phyloP scores from a whole-genome alignment of 2,888 invertebrate genomes.

The Automeris io region DNA sequence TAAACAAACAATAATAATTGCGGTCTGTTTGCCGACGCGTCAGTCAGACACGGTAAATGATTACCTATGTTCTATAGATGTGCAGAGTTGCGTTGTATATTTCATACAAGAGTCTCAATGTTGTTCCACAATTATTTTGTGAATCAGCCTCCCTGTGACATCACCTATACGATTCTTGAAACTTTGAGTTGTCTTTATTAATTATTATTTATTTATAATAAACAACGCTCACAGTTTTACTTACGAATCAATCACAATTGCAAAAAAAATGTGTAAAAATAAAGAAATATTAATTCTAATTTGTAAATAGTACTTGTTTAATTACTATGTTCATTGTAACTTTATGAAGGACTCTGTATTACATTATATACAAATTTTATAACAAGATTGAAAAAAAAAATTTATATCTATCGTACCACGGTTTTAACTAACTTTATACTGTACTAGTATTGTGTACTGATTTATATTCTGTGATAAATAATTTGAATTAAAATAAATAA shows the following conservation, averaged over 20 bases:
- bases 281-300: not conserved
- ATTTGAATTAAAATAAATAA: too few relatives aligned
- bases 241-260: not conserved
- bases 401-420: too few relatives aligned
- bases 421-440: too few relatives aligned
- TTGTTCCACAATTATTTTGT: constrained; percentile 26
- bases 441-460: too few relatives aligned
- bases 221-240: too few relatives aligned
- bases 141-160: constrained; percentile 41
- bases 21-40: constrained; percentile 17
- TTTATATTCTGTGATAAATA: too few relatives aligned
- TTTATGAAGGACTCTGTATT: not conserved
- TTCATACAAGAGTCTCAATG: constrained; percentile 10
- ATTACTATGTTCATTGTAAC: not conserved
- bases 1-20: constrained; percentile 24
- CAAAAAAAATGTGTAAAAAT: not conserved
- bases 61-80: constrained; percentile 7
- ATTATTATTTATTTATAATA: not conserved
- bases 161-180: constrained; percentile 26
- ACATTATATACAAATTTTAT: too few relatives aligned
- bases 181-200: constrained; percentile 9
- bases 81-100: constrained; percentile 1
- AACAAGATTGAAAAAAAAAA: too few relatives aligned
- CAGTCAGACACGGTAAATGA: constrained; percentile 15
- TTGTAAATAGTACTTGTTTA: too few relatives aligned